These are phyloP conservation scores for human (Homo sapiens) DNA, from an alignment of 2,113 vertebrate genomes.

Conservation along the genomic window GRCh38 chr21:39133501-39134000, in stretches of 20 bases:
- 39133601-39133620: not conserved
- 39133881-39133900: not conserved
- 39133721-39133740: not conserved
- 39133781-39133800: not conserved
- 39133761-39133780: not conserved
- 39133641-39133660: not conserved
- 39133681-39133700: not conserved
- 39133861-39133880: not conserved
- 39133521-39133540: too few species aligned
- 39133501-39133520: not conserved
- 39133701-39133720: not conserved
- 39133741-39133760: not conserved
- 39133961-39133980: not conserved
- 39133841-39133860: not conserved
- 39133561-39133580: too few species aligned
- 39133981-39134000: rapidly evolving
- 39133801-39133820: not conserved
- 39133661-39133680: not conserved
- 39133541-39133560: not conserved
- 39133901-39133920: rapidly evolving
- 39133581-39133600: not conserved
- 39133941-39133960: not conserved
- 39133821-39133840: not conserved
- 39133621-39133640: not conserved
- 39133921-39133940: rapidly evolving